phyloP scores from a whole-genome alignment of 2,888 invertebrate species.

The Sesamia inferens region DNA sequence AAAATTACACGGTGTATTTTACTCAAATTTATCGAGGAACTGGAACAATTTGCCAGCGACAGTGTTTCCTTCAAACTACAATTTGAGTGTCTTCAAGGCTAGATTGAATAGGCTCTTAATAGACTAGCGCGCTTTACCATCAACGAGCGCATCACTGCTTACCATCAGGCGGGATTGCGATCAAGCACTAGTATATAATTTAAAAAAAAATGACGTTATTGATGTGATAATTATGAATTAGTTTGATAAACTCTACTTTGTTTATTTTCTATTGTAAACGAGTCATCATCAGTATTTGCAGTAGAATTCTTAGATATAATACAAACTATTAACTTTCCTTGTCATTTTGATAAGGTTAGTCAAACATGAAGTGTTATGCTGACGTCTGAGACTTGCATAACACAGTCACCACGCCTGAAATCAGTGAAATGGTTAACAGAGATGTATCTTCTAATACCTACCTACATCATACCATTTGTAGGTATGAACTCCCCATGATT shows the following conservation, averaged over 20 bases:
- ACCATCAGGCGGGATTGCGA: no score
- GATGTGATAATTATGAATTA: slow-evolving; percentile 1
- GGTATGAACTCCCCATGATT: no score
- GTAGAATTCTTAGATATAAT: not conserved
- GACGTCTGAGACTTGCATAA: not conserved
- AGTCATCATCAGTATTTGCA: slow-evolving; percentile 12
- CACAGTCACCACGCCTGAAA: not conserved
- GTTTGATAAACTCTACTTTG: slow-evolving; percentile 21
- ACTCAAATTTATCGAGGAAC: no score
- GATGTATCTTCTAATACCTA: not conserved
- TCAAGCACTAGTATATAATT: no score
- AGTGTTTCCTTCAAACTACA: no score
- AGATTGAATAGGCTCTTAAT: no score
- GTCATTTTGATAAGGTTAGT: slow-evolving; percentile 11
- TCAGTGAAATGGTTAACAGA: not conserved
- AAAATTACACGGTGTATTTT: no score
- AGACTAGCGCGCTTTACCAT: no score
- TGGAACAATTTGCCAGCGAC: no score
- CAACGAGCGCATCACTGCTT: no score
- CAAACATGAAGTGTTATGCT: slow-evolving; percentile 1
- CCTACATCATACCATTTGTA: no score
- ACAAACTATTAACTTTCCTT: not conserved
- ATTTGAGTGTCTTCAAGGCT: no score
- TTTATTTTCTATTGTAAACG: slow-evolving; percentile 18
- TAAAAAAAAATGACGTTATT: slow-evolving; percentile 23